These are phyloP conservation scores for Leptodactylus fallax DNA, from an alignment of 2,797 vertebrate species.

Conservation along the genomic window DNA sequence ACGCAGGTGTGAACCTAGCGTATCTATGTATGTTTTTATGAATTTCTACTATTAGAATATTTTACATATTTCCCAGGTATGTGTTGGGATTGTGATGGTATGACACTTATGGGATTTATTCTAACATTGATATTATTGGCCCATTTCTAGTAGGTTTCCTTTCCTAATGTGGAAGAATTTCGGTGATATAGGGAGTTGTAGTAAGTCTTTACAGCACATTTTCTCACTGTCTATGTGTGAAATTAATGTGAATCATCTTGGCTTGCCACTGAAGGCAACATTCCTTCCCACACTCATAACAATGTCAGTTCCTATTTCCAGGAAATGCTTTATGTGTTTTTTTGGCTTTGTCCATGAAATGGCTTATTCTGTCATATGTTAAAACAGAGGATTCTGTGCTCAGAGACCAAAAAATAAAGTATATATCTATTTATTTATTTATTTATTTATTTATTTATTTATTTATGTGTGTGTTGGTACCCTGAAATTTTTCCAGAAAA, in stretches of 20 bases:
- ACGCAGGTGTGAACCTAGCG: too few relatives aligned
- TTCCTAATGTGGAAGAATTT: neutral
- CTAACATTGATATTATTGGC: too few relatives aligned
- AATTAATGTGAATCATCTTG: neutral
- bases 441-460: too few relatives aligned
- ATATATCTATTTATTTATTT: too few relatives aligned
- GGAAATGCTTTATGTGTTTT: neutral
- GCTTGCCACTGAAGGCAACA: neutral
- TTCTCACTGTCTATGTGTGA: conserved; percentile 13
- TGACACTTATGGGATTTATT: too few relatives aligned
- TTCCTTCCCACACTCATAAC: conserved; percentile 2
- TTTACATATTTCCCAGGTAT: too few relatives aligned
- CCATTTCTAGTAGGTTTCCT: neutral
- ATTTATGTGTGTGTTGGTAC: too few relatives aligned
- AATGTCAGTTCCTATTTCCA: conserved; percentile 20
- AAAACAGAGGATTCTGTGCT: neutral
- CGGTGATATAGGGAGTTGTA: neutral
- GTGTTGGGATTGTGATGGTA: too few relatives aligned
- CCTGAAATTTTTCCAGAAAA: too few relatives aligned
- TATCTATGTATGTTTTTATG: too few relatives aligned
- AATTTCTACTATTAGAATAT: too few relatives aligned
- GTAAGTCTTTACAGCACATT: neutral
- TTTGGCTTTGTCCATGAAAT: neutral
- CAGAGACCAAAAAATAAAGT: too few relatives aligned
- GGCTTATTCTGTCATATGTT: neutral